A percentile compares a stretch with the other conserved stretches of the same genome.
phyloP scores from a whole-genome alignment of 2,888 invertebrate genomes.

The Microplitis manilae region DNA sequence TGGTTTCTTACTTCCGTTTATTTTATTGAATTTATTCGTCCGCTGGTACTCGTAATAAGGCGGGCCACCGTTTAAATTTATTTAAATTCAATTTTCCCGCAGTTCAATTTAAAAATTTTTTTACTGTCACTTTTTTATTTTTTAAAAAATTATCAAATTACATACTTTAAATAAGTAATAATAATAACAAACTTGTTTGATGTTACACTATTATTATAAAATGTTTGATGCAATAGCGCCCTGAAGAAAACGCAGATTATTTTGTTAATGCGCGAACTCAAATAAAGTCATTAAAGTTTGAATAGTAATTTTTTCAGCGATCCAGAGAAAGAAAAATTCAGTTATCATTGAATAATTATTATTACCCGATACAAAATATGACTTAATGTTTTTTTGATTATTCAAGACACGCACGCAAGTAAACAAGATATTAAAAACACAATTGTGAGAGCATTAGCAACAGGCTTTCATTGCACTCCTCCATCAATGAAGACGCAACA shows the following conservation, averaged over 20 bases:
- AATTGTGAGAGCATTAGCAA: background rate
- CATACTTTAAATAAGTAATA: background rate
- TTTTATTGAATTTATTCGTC: too few species aligned
- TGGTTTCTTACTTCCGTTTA: too few species aligned
- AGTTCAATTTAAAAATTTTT: too few species aligned
- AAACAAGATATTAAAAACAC: background rate
- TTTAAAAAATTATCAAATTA: background rate
- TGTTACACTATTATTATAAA: background rate
- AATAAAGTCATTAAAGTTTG: background rate
- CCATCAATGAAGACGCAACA: background rate
- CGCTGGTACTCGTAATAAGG: too few species aligned
- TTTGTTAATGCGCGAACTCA: background rate
- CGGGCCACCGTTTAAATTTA: too few species aligned
- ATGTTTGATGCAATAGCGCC: background rate
- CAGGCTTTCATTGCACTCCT: background rate
- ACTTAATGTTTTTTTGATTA: background rate
- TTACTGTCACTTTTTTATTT: background rate
- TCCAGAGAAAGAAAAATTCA: background rate
- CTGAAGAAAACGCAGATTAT: background rate
- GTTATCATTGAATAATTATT: background rate
- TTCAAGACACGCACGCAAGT: background rate
- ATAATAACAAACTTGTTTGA: background rate
- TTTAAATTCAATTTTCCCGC: too few species aligned
- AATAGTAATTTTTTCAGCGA: background rate
- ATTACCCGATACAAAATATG: background rate